Evolutionary conservation across 2,113 vertebrate species (phyloP).

Genomic region (Nothoprocta perdicaria): DNA sequence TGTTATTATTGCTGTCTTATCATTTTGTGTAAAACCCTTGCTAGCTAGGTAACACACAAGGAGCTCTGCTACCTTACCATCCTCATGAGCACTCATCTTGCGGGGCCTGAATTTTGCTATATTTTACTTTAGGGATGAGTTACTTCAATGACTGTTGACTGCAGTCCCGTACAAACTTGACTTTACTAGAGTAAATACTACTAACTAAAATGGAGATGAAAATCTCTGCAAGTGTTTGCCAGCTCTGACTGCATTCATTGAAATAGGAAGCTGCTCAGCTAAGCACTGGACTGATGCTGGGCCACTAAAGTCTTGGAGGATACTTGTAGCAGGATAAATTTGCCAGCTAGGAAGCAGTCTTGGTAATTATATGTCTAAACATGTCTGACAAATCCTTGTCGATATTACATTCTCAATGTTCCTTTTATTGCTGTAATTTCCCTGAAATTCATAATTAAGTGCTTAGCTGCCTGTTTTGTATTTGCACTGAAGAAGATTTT

Average conservation of each 20-base stretch:
- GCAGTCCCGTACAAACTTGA: not conserved
- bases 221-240: fast-evolving
- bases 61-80: not conserved
- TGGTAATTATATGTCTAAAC: not conserved
- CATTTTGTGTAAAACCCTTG: not conserved
- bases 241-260: not conserved
- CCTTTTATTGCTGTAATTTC: not conserved
- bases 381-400: not conserved
- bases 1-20: not conserved
- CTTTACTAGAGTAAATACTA: not conserved
- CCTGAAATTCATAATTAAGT: slow-evolving; percentile 1
- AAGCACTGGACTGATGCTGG: not conserved
- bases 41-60: not conserved
- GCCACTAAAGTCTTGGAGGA: not conserved
- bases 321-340: not conserved
- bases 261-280: not conserved
- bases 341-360: not conserved
- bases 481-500: not conserved
- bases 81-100: fast-evolving
- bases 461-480: not conserved
- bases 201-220: not conserved
- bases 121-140: not conserved
- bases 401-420: not conserved
- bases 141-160: not conserved
- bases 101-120: not conserved